Evolutionary conservation across 2,797 vertebrate genomes (phyloP), one percentile per base, ranked within the genome.

Genomic region (Leptodactylus fallax): DNA sequence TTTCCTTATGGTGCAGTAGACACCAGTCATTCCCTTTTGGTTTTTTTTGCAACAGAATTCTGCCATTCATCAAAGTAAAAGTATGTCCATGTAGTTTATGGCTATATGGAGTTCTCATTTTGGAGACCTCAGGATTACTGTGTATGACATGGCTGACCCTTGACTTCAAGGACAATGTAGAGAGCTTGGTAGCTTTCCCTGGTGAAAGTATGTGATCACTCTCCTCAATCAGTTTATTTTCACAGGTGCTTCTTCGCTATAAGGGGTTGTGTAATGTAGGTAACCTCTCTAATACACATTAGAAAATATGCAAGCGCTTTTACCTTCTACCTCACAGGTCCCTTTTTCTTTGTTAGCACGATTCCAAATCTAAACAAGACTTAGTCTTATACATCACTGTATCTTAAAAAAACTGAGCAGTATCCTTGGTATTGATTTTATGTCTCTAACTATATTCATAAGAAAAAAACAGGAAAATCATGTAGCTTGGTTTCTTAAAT

Each of bases 401-500:
- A 23, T 13, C 1, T n/a, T 23, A n/a, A 21, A n/a, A 21, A 53
- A n/a, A 17, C 8, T 53, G 6, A 11, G 4, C 19, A 23, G 47
- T 53, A 21, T 23, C 2, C 51, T 79, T 58, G 2, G 17, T 3
- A 79, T 58, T 56, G 77, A 79, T 58, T 79, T 79, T 56, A 79
- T 16, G 53, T 79, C n/a, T 58, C 9, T 49, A 11, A 49, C 1
- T 82, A 53, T 53, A 72, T 83, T 72, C 27, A n/a, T 36, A 72
- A 45, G 53, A 23, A 36, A 27, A 56, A 69, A 55, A 82, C 61
- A 19, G 11, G 2, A 36, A 67, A 51, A 51, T 53, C 16, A 27
- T 45, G 19, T n/a, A 72, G 27, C 25, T 45, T 45, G 53, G 67
- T 83, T 83, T 60, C 25, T 56, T 36, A 83, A 72, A 67, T 71